Conservation (phyloP, 2,113 vertebrate genomes). For the Daubentonia madagascariensis region DNA sequence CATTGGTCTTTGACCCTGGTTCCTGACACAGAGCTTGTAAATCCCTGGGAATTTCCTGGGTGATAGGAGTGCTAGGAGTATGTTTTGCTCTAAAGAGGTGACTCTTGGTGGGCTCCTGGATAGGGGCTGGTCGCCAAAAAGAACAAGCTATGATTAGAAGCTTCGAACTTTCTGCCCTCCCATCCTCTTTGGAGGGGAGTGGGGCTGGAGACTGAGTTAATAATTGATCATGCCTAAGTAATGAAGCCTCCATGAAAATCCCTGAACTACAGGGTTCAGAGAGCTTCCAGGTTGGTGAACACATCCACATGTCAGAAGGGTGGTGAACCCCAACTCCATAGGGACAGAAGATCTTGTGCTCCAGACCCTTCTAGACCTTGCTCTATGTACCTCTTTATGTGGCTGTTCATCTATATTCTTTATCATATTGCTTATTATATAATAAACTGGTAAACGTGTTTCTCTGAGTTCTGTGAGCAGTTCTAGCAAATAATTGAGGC, state of each 20-base stretch:
- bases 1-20: background rate
- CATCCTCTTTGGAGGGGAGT: too few relatives aligned
- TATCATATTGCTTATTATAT: background rate
- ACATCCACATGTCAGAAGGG: background rate
- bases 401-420: background rate
- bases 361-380: background rate
- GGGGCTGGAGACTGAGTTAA: background rate
- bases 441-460: background rate
- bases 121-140: background rate
- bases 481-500: background rate
- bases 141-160: background rate
- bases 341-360: background rate
- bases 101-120: background rate
- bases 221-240: background rate
- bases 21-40: background rate
- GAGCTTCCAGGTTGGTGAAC: background rate
- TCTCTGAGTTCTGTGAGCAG: background rate
- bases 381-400: background rate
- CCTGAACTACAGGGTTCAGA: background rate
- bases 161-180: background rate
- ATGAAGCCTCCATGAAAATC: background rate
- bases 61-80: background rate
- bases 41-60: background rate
- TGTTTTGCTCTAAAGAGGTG: background rate
- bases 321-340: background rate